These are phyloP conservation scores for Chloropsis cyanopogon DNA, from an alignment of 2,113 vertebrate genomes.

Conservation along the genomic window DNA sequence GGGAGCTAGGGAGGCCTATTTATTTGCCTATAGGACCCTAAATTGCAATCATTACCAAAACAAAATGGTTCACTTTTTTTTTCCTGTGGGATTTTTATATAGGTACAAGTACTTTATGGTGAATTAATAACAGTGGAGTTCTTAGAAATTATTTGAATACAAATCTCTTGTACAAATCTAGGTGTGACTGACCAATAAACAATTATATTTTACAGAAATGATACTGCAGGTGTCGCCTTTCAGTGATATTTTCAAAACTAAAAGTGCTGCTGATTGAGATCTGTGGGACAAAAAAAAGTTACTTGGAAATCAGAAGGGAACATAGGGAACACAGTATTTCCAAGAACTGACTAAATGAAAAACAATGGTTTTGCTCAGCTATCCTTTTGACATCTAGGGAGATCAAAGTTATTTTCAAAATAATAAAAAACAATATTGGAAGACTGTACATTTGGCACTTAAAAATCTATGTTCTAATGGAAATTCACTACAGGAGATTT, in stretches of 20 bases:
- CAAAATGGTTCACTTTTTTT: too few species aligned
- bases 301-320: not conserved
- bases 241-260: not conserved
- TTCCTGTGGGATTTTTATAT: not conserved
- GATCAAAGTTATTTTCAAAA: not conserved
- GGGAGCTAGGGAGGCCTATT: accelerated
- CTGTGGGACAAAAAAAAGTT: not conserved
- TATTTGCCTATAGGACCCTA: not conserved
- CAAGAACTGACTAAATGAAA: not conserved
- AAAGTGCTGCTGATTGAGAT: not conserved
- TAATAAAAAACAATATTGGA: not conserved
- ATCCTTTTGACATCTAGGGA: not conserved
- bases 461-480: not conserved
- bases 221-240: not conserved
- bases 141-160: not conserved
- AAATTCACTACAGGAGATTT: not conserved
- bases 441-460: not conserved
- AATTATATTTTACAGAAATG: not conserved
- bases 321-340: not conserved
- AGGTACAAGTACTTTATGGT: not conserved
- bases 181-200: not conserved
- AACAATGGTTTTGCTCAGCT: not conserved
- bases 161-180: not conserved
- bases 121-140: not conserved
- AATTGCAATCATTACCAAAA: not conserved